Conservation (phyloP, 2,113 vertebrate species). For the Pterophyllum scalare region DNA sequence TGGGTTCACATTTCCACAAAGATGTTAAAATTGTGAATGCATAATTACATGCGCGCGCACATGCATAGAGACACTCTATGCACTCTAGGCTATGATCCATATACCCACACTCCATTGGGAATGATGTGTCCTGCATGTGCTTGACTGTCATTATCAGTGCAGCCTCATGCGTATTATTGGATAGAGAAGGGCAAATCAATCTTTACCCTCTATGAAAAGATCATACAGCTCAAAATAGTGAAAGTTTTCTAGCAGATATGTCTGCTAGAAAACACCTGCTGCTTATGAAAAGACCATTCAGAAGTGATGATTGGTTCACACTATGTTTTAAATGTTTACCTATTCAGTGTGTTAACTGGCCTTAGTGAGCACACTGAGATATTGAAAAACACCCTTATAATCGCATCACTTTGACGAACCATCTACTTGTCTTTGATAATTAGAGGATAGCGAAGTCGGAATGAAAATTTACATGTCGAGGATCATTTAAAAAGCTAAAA, state of each 20-base stretch:
- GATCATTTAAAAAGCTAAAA: neutral
- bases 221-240: neutral
- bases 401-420: neutral
- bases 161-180: neutral
- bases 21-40: neutral
- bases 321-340: too few species aligned
- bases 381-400: neutral
- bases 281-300: neutral
- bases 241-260: neutral
- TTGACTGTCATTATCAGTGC: neutral
- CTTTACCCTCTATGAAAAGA: slow-evolving; percentile 13
- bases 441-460: neutral
- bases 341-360: neutral
- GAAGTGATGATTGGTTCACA: neutral
- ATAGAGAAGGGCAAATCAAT: slow-evolving; percentile 19
- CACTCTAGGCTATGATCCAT: neutral
- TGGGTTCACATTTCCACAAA: neutral
- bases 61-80: neutral
- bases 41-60: neutral
- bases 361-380: neutral
- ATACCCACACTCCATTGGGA: neutral
- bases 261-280: neutral
- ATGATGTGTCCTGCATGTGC: neutral
- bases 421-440: neutral
- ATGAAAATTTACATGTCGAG: neutral